These are phyloP conservation scores for Yponomeuta cagnagella DNA, from an alignment of 2,888 invertebrate genomes.

Conservation along the genomic window DNA sequence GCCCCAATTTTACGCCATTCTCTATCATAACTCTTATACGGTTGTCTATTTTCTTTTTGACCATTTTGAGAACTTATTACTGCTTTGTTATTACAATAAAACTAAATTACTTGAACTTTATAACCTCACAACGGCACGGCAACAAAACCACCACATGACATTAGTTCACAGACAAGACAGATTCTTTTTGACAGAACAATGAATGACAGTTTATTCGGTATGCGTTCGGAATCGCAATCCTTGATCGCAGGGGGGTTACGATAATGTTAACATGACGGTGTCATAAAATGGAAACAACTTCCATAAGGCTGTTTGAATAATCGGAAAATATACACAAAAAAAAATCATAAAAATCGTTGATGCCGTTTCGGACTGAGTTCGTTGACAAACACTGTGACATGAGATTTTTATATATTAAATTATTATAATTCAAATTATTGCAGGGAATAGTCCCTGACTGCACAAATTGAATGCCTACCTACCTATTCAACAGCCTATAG, in stretches of 20 bases:
- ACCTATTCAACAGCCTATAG: too few relatives aligned
- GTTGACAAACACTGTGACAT: too few relatives aligned
- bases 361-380: too few relatives aligned
- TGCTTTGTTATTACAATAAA: neutral
- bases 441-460: too few relatives aligned
- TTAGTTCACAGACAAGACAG: neutral
- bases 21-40: constrained; percentile 96
- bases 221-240: neutral
- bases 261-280: neutral
- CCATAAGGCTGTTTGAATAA: too few relatives aligned
- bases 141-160: neutral
- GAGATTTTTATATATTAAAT: too few relatives aligned
- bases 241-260: neutral
- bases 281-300: neutral
- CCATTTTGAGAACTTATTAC: constrained; percentile 77
- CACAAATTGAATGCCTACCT: too few relatives aligned
- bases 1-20: constrained; percentile 93
- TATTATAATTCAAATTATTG: too few relatives aligned
- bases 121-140: constrained; percentile 5
- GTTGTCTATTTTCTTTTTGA: constrained; percentile 97
- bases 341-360: too few relatives aligned
- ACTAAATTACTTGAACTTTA: neutral
- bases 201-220: neutral
- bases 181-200: neutral
- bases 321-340: too few relatives aligned